Evolutionary conservation across 2,888 invertebrate genomes (phyloP).

Genomic region (Heliconius aoede): DNA sequence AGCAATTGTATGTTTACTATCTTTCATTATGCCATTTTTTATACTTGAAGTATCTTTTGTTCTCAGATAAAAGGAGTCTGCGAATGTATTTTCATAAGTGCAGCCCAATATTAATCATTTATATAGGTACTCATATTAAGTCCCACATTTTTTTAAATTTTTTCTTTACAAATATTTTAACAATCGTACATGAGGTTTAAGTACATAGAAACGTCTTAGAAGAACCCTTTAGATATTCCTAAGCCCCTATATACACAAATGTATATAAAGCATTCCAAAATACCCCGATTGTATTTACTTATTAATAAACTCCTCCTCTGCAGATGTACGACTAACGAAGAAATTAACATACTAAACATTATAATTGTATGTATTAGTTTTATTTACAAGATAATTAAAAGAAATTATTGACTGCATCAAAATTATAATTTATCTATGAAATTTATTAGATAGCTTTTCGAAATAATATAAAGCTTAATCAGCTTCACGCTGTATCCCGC

Average conservation of each 20-base stretch:
- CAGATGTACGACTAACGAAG: not conserved
- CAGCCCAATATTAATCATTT: not conserved
- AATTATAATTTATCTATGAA: too few relatives aligned
- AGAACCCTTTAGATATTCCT: not conserved
- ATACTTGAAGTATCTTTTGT: not conserved
- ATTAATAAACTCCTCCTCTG: not conserved
- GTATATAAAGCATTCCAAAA: not conserved
- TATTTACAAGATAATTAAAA: not conserved
- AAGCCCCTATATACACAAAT: not conserved
- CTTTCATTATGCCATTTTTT: constrained; percentile 19
- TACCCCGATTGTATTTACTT: too few relatives aligned
- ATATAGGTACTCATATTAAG: not conserved
- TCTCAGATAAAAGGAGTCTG: not conserved
- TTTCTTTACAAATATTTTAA: not conserved
- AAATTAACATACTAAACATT: not conserved
- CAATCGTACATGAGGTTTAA: not conserved
- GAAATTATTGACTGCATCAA: too few relatives aligned
- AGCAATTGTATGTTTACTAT: constrained; percentile 19
- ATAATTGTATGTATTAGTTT: constrained; percentile 3
- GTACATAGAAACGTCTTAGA: not conserved
- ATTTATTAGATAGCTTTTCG: too few relatives aligned
- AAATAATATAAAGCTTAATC: too few relatives aligned
- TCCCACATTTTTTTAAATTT: not conserved
- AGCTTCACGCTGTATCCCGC: too few relatives aligned
- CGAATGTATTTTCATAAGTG: not conserved